A percentile compares a stretch with the other conserved stretches of the same genome.
phyloP scores from a whole-genome alignment of 2,797 vertebrate genomes.

The Natrix natrix region DNA sequence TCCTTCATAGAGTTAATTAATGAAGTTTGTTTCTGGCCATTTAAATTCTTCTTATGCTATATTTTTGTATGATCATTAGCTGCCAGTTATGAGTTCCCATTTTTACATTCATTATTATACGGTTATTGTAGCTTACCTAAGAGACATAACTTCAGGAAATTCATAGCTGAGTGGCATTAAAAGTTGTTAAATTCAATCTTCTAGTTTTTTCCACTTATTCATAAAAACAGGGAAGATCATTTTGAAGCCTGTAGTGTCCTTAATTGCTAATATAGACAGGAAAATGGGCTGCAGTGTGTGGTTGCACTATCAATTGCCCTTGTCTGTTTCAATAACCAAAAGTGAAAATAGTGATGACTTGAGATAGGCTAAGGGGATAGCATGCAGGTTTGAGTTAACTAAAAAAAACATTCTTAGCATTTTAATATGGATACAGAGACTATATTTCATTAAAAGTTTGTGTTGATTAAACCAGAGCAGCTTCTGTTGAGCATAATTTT shows the following conservation, averaged over 20 bases:
- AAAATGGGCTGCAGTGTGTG: not conserved
- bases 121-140: not conserved
- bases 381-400: not conserved
- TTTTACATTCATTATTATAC: conserved; percentile 3
- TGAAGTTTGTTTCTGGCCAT: not conserved
- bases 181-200: not conserved
- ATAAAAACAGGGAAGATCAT: not conserved
- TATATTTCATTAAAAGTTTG: not conserved
- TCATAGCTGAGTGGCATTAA: not conserved
- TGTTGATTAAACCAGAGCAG: not conserved
- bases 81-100: not conserved
- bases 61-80: not conserved
- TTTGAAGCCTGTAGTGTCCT: not conserved
- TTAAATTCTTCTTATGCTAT: not conserved
- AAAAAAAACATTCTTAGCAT: not conserved
- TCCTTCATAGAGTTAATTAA: conserved; percentile 4
- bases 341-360: not conserved
- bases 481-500: not conserved
- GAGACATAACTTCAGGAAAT: not conserved
- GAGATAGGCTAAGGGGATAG: not conserved
- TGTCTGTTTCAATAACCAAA: not conserved
- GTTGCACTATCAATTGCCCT: not conserved
- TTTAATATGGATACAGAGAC: not conserved
- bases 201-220: not conserved
- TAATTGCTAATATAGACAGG: not conserved